phyloP scores from a whole-genome alignment of 2,888 invertebrate species.

The Alsophila aescularia region DNA sequence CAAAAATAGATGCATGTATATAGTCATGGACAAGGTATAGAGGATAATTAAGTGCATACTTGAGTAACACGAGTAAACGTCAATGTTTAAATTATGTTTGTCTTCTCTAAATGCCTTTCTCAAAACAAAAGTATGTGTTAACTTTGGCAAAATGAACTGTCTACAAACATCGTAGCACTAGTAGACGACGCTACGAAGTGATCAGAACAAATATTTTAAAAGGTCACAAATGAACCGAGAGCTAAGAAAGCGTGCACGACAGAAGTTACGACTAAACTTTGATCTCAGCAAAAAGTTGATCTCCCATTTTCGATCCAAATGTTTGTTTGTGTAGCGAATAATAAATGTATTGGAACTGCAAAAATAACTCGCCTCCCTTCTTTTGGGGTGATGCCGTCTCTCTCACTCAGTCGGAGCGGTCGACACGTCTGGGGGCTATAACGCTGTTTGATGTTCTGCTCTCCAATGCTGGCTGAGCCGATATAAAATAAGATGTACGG shows the following conservation, averaged over 20 bases:
- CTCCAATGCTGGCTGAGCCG: conserved; percentile 82
- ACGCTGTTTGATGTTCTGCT: conserved; percentile 84
- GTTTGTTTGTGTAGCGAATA: conserved; percentile 74
- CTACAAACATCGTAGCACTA: conserved; percentile 19
- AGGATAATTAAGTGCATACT: no score
- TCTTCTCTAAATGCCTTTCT: no score
- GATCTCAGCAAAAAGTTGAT: conserved; percentile 47
- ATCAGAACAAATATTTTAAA: neutral
- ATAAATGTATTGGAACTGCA: conserved; percentile 76
- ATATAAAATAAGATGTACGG: conserved; percentile 81
- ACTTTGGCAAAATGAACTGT: conserved; percentile 4
- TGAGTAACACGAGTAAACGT: no score
- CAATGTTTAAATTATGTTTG: no score
- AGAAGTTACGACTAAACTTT: conserved; percentile 51
- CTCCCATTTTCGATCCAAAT: conserved; percentile 61
- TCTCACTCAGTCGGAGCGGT: conserved; percentile 60
- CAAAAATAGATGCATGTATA: no score
- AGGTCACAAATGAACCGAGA: neutral
- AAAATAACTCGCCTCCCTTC: conserved; percentile 65
- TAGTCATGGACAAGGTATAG: no score
- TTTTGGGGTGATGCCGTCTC: conserved; percentile 62
- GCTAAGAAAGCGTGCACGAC: neutral
- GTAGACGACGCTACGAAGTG: conserved; percentile 21
- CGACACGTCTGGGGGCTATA: conserved; percentile 83
- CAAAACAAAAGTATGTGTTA: no score